A percentile compares a stretch with the other conserved stretches of the same genome.
phyloP scores from a whole-genome alignment of 2,113 vertebrate species.

The Onychostruthus taczanowskii region DNA sequence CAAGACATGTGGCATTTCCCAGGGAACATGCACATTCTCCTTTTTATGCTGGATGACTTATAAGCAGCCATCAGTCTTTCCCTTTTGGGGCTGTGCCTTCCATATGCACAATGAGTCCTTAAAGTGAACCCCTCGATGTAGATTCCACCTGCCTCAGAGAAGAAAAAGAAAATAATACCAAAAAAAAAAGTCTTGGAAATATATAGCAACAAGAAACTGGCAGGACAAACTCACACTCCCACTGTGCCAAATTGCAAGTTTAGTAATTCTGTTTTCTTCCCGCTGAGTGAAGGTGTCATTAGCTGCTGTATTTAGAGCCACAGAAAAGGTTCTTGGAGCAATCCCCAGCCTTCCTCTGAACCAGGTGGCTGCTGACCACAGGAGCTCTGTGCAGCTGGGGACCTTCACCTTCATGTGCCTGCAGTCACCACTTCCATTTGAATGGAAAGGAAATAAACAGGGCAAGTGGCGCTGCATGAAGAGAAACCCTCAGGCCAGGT shows the following conservation, averaged over 20 bases:
- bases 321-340: constrained; percentile 61
- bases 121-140: constrained; percentile 6
- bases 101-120: background rate
- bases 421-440: background rate
- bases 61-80: background rate
- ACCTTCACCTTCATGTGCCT: constrained; percentile 46
- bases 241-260: constrained; percentile 65
- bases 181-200: constrained; percentile 19
- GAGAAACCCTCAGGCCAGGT: background rate
- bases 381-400: constrained; percentile 45
- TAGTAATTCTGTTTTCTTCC: constrained; percentile 66
- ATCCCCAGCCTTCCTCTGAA: constrained; percentile 26
- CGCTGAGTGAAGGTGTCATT: constrained; percentile 52
- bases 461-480: background rate
- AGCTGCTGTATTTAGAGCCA: constrained; percentile 57
- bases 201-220: constrained; percentile 57
- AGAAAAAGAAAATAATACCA: background rate
- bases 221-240: constrained; percentile 61
- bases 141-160: constrained; percentile 7
- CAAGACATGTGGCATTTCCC: constrained; percentile 26
- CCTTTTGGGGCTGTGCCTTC: background rate
- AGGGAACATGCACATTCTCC: background rate
- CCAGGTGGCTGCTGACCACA: constrained; percentile 44
- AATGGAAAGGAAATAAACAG: background rate
- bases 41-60: background rate